These are phyloP conservation scores for Oriolus oriolus DNA, from an alignment of 2,113 vertebrate genomes.

Conservation along the genomic window DNA sequence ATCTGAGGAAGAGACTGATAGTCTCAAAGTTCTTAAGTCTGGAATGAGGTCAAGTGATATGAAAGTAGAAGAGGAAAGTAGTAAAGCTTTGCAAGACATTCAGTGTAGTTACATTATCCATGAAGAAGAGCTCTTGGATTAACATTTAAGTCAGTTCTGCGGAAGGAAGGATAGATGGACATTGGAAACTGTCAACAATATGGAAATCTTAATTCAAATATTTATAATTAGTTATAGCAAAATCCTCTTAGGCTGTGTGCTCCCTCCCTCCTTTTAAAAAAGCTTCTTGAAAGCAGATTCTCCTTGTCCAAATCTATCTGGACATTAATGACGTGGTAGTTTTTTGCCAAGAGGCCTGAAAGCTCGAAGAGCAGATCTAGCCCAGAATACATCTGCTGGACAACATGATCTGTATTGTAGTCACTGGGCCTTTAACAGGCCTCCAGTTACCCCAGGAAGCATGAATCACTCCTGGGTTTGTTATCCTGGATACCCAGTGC, in stretches of 20 bases:
- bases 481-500: background rate
- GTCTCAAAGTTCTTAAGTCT: background rate
- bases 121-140: background rate
- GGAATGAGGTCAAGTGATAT: background rate
- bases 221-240: background rate
- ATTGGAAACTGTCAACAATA: background rate
- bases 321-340: background rate
- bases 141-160: background rate
- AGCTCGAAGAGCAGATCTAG: background rate
- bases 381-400: background rate
- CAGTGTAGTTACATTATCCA: background rate
- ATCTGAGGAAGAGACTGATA: background rate
- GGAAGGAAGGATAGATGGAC: background rate
- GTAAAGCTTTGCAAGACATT: background rate
- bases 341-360: background rate
- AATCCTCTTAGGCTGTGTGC: background rate
- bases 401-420: background rate
- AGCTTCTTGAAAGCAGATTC: background rate
- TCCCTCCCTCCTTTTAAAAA: background rate
- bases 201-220: background rate
- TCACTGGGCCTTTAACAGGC: background rate
- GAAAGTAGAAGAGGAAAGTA: background rate
- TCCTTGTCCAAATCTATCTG: background rate
- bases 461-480: background rate
- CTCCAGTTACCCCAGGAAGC: background rate